Evolutionary conservation across 2,113 vertebrate species (phyloP).

Genomic region (Oryzias javanicus): DNA sequence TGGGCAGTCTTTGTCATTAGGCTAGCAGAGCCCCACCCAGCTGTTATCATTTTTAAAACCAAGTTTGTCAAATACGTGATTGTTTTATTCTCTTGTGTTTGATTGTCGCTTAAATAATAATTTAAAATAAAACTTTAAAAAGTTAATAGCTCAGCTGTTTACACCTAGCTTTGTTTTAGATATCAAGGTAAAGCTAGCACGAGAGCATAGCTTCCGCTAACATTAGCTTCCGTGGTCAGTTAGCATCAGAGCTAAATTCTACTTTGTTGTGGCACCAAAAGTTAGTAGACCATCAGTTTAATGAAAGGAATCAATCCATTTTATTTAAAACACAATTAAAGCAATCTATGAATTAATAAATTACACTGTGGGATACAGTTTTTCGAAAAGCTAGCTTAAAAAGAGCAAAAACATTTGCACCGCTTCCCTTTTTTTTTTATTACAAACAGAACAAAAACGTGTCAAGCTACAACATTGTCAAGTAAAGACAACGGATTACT

Average conservation of each 20-base stretch:
- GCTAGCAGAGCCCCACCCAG: constrained; percentile 59
- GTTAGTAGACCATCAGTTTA: too few species aligned
- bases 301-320: too few species aligned
- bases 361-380: neutral
- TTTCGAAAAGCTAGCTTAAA: neutral
- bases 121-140: too few species aligned
- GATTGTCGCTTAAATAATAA: too few species aligned
- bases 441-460: too few species aligned
- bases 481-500: neutral
- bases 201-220: constrained; percentile 4
- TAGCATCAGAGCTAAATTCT: neutral
- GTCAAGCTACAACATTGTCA: neutral
- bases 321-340: too few species aligned
- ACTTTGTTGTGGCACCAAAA: neutral
- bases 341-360: too few species aligned
- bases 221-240: constrained; percentile 40
- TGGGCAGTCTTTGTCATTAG: constrained; percentile 29
- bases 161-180: too few species aligned
- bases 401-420: too few species aligned
- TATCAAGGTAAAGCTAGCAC: too few species aligned
- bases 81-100: neutral
- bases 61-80: constrained; percentile 3
- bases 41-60: neutral
- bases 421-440: too few species aligned
- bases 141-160: too few species aligned